Conservation (phyloP, 1,140 invertebrate genomes). For the Berghia stephanieae region DNA sequence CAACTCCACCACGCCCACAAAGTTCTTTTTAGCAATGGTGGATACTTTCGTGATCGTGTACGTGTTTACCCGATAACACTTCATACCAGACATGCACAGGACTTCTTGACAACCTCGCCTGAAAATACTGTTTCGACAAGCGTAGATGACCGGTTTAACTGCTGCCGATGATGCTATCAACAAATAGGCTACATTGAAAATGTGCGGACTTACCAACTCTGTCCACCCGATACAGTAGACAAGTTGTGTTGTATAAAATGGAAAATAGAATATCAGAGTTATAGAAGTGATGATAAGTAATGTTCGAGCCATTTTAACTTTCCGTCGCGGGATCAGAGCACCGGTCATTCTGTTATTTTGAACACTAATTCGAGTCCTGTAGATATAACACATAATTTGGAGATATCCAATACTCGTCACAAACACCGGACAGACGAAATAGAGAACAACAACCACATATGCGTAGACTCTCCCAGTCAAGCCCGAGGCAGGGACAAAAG, state of each 20-base stretch:
- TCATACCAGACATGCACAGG: constrained; percentile 58
- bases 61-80: constrained; percentile 54
- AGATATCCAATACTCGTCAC: constrained; percentile 39
- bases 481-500: constrained; percentile 35
- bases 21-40: constrained; percentile 50
- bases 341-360: no score
- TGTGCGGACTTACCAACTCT: background rate
- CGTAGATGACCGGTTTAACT: constrained; percentile 51
- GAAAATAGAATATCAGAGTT: constrained; percentile 38
- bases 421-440: constrained; percentile 42
- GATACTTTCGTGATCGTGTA: constrained; percentile 57
- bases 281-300: constrained; percentile 42
- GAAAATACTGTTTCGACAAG: constrained; percentile 58
- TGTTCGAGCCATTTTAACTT: constrained; percentile 60
- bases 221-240: constrained; percentile 34
- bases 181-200: constrained; percentile 41
- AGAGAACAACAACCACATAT: constrained; percentile 32
- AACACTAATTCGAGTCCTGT: constrained; percentile 37
- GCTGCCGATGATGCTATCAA: constrained; percentile 34
- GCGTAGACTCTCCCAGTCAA: constrained; percentile 43
- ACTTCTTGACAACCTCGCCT: constrained; percentile 57
- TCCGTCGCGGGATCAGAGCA: constrained; percentile 54
- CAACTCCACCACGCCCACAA: constrained; percentile 48
- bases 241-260: constrained; percentile 37
- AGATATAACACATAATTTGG: constrained; percentile 47